Evolutionary conservation across 2,113 vertebrate genomes (phyloP), one percentile per base, ranked within the genome.

Genomic region (Alligator mississippiensis): DNA sequence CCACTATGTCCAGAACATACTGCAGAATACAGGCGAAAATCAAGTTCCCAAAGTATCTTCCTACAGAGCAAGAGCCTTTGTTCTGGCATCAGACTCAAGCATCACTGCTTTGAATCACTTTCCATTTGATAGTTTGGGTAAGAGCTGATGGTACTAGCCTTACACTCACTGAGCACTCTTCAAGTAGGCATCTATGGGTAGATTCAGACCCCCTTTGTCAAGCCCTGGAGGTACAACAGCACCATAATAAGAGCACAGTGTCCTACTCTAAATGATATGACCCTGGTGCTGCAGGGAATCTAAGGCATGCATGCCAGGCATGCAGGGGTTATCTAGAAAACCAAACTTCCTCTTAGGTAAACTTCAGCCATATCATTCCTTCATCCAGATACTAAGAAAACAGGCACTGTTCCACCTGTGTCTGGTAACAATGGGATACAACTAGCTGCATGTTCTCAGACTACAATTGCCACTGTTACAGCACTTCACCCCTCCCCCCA

Each of bases 281-380:
- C 70, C 19, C 70, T 72, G 30, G 70, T 24, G 19, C 34, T 11
- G 14, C 21, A 38, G 70, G 12, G 70, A 34, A 7, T 34, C 21
- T 72, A 22, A 72, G 22, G n/a, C n/a, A n/a, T n/a, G n/a, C n/a
- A n/a, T n/a, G n/a, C n/a, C n/a, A n/a, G n/a, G n/a, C 47, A 47
- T 47, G 47, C 47, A 47, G 47, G 47, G 47, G 47, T 47, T 47
- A 9, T 47, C 47, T 47, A 47, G 47, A 47, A 47, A 86, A 28
- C 66, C 19, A 64, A 74, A 55, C 77, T 55, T 77, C 59, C 24
- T 47, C 87, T 18, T 47, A 85, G 85, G 27, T 80, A 30, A 87
- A n/a, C 63, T 86, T 57, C 84, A 92, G 59, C 74, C 54, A 68
- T 96, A 93, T 93, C 89, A 85, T 88, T 87, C 85, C 84, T 92